Evolutionary conservation across 2,888 invertebrate genomes (phyloP).

Genomic region (Clusia tigrina): DNA sequence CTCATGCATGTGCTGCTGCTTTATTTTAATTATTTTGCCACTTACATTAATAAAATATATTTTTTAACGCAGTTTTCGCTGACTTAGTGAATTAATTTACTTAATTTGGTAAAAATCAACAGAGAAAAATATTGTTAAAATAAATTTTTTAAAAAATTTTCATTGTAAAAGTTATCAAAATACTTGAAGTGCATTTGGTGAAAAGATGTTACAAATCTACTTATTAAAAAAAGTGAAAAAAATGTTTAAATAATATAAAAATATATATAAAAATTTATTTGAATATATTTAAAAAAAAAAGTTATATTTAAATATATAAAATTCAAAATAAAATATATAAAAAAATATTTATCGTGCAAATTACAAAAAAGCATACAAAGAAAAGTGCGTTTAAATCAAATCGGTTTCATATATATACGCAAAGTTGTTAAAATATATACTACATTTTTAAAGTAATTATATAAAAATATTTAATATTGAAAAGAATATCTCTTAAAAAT

Average conservation of each 20-base stretch:
- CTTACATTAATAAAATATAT: slow-evolving; percentile 23
- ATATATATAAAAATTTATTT: slow-evolving; percentile 14
- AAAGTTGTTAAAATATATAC: not conserved
- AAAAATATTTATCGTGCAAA: slow-evolving; percentile 12
- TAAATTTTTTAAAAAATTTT: slow-evolving; percentile 18
- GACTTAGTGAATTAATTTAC: slow-evolving; percentile 37
- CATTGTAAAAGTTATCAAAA: slow-evolving; percentile 17
- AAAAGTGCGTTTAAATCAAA: slow-evolving; percentile 19
- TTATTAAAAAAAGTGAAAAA: slow-evolving; percentile 16
- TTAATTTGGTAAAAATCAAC: slow-evolving; percentile 41
- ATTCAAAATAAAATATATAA: slow-evolving; percentile 7
- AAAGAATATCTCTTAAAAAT: too few relatives aligned
- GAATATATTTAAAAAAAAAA: slow-evolving; percentile 21
- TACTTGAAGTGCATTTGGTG: slow-evolving; percentile 22
- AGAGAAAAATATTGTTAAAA: slow-evolving; percentile 20
- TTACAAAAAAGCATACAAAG: slow-evolving; percentile 12
- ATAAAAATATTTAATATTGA: slow-evolving; percentile 5
- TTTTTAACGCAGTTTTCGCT: slow-evolving; percentile 35
- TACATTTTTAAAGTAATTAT: not conserved
- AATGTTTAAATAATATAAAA: slow-evolving; percentile 11
- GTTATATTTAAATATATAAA: slow-evolving; percentile 13
- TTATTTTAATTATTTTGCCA: slow-evolving; percentile 23
- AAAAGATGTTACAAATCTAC: slow-evolving; percentile 18
- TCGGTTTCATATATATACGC: slow-evolving; percentile 19
- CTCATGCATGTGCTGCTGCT: slow-evolving; percentile 22